Base-by-base conservation (phyloP, 2,797 vertebrate species). In the Bucorvus abyssinicus region DNA sequence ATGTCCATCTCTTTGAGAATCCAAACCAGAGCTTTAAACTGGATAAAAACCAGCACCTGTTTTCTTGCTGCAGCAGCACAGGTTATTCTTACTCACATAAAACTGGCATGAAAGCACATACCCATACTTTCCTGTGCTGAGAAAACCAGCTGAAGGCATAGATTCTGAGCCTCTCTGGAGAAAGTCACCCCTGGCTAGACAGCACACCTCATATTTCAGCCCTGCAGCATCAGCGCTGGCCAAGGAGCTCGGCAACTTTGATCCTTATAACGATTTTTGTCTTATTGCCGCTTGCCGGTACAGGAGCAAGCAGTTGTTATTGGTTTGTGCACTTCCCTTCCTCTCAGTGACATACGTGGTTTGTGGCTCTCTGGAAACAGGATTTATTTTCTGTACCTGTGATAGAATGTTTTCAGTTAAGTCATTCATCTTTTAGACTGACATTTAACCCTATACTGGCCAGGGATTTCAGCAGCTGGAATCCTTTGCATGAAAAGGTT, bases 371-470 rank as follows among this genome's bases (percentile, higher is more conserved):
- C 82, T 64, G 74, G 67, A 49, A 95, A 69, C 5, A 9, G 89
- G 60, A 82, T 90, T 96, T 90, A 76, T 94, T 89, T 90, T 86
- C 83, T 91, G 19, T 78, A 60, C 90, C 67, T 79, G 44, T 45
- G 77, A 86, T 91, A 85, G 85, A 90, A 93, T 47, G 20, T 64
- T 90, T 87, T 84, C 56, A 85, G 81, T 93, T 84, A 84, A 92
- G 74, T 87, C 68, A 87, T 93, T 92, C 94, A 89, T 92, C 93
- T 93, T 92, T 71, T 19, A 87, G 65, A 64, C 56, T 77, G 93
- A 80, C 75, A 63, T 77, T 93, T 94, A 93, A 96, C 93, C 45
- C 86, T 90, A 4, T 74, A 18, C 0, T 1, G 52, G 40, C 50
- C 29, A 11, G 38, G 36, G 17, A 94, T 32, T 84, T 69, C 70